These are phyloP conservation scores for Tricholaema leucomelas DNA, from an alignment of 2,113 vertebrate genomes.

Conservation along the genomic window DNA sequence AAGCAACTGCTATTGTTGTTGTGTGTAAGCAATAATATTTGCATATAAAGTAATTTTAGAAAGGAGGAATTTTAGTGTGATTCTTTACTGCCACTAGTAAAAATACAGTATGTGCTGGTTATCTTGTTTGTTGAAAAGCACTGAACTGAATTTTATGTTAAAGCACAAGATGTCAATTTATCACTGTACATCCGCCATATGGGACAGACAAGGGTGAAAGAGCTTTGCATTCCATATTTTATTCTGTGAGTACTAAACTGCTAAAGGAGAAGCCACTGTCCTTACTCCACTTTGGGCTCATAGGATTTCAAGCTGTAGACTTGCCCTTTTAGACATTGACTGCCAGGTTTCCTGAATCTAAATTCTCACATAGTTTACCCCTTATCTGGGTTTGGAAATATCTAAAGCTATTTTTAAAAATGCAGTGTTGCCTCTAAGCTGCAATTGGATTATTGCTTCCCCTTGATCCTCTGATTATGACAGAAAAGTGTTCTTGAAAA, in stretches of 20 bases:
- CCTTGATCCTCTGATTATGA: background rate
- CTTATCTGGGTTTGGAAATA: background rate
- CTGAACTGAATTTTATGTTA: background rate
- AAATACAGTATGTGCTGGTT: background rate
- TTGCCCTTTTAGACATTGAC: background rate
- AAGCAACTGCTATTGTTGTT: background rate
- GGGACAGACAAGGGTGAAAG: background rate
- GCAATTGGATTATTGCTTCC: background rate
- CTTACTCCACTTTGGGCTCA: background rate
- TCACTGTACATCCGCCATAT: background rate
- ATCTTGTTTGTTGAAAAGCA: background rate
- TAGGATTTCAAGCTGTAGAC: background rate
- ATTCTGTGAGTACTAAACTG: background rate
- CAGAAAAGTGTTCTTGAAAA: background rate
- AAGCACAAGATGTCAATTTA: background rate
- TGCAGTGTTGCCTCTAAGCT: background rate
- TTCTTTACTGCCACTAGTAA: background rate
- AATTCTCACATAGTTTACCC: background rate
- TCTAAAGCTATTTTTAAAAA: slow-evolving; percentile 32
- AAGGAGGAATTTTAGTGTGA: background rate
- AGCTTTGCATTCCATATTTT: background rate
- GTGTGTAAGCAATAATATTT: background rate
- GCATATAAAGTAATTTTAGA: background rate
- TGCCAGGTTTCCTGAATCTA: background rate
- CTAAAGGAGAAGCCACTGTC: background rate